phyloP scores from a whole-genome alignment of 2,113 vertebrate genomes.

The Centropus bengalensis region DNA sequence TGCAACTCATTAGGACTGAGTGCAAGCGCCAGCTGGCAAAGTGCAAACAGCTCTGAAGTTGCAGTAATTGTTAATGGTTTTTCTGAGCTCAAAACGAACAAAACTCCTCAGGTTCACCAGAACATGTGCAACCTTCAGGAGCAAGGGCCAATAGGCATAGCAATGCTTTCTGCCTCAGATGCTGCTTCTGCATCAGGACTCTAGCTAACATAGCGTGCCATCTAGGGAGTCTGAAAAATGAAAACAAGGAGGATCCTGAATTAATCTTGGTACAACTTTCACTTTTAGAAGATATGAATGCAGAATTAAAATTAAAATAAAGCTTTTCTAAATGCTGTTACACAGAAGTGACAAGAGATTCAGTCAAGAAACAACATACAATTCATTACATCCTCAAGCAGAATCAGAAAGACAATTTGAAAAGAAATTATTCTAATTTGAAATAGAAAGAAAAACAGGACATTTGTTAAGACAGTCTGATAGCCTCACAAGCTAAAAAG shows the following conservation, averaged over 20 bases:
- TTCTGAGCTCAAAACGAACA: background rate
- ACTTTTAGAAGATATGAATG: background rate
- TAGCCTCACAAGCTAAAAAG: background rate
- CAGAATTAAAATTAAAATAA: background rate
- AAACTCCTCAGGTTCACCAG: background rate
- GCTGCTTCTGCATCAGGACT: background rate
- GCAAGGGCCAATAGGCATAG: background rate
- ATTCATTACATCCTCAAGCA: background rate
- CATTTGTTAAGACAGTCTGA: background rate
- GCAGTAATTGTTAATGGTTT: background rate
- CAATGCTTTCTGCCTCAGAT: background rate
- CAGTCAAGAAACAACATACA: background rate
- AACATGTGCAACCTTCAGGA: background rate
- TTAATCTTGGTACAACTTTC: background rate
- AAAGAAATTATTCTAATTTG: slow-evolving; percentile 14
- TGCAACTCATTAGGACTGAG: background rate
- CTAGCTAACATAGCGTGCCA: background rate
- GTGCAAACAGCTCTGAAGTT: background rate
- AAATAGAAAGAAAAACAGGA: background rate
- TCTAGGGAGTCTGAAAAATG: background rate
- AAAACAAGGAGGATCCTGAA: background rate
- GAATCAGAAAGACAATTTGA: background rate
- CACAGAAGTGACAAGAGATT: background rate
- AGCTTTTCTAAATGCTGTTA: background rate
- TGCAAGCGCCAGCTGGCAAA: background rate